phyloP scores from a whole-genome alignment of 2,113 vertebrate species.

The Spermophilus dauricus region DNA sequence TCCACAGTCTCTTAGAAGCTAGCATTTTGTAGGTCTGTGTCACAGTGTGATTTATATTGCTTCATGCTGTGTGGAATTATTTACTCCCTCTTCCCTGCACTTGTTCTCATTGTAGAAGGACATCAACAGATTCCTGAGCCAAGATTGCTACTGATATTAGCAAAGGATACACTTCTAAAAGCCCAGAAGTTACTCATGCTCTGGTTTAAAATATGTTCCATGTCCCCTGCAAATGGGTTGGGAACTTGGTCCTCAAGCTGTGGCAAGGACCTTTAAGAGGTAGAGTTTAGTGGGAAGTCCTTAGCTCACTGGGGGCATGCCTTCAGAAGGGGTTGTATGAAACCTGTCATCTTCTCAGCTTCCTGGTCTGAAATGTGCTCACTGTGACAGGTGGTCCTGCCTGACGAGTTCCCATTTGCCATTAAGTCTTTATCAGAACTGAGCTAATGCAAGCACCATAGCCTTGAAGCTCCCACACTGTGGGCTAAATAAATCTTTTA shows the following conservation, averaged over 20 bases:
- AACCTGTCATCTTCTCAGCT: not conserved
- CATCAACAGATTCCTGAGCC: not conserved
- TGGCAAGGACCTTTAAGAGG: not conserved
- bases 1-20: not conserved
- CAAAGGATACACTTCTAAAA: not conserved
- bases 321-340: not conserved
- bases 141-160: not conserved
- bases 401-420: not conserved
- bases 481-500: not conserved
- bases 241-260: not conserved
- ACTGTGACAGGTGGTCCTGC: not conserved
- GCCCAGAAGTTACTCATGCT: not conserved
- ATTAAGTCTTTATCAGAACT: not conserved
- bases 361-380: not conserved
- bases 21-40: not conserved
- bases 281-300: not conserved
- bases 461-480: not conserved
- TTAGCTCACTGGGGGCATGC: not conserved
- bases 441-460: not conserved
- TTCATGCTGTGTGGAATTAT: not conserved
- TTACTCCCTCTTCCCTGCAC: not conserved
- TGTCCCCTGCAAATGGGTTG: not conserved
- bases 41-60: not conserved
- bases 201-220: not conserved
- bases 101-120: not conserved